Conservation (phyloP, 2,888 invertebrate species). For the Caenorhabditis sp. region DNA sequence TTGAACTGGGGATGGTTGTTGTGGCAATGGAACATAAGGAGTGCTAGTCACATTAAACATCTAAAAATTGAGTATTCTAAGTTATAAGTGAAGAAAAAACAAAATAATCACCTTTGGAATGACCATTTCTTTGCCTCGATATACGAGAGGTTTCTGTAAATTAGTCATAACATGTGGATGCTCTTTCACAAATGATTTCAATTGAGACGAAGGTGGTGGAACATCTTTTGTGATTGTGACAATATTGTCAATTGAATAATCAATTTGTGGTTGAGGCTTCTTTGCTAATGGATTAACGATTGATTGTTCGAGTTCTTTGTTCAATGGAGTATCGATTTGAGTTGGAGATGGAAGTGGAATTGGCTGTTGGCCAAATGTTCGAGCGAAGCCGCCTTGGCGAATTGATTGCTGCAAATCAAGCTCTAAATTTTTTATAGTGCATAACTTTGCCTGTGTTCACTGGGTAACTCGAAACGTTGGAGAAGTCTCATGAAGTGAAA, state of each 20-base stretch:
- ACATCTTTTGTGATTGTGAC: constrained; percentile 27
- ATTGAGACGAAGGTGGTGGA: constrained; percentile 30
- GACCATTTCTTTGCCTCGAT: constrained; percentile 38
- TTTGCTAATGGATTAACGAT: constrained; percentile 16
- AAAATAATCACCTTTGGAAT: constrained; percentile 31
- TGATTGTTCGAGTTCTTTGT: constrained; percentile 26
- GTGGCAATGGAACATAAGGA: constrained; percentile 16
- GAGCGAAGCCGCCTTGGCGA: constrained; percentile 19
- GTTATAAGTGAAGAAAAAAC: too few relatives aligned
- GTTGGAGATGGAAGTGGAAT: constrained; percentile 25
- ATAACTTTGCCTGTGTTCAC: too few relatives aligned
- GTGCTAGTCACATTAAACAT: constrained; percentile 35
- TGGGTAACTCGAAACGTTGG: too few relatives aligned
- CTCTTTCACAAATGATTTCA: constrained; percentile 36
- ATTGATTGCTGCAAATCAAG: constrained; percentile 27
- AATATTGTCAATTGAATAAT: constrained; percentile 35
- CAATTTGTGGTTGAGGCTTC: constrained; percentile 35
- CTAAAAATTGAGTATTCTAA: too few relatives aligned
- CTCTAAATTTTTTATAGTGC: too few relatives aligned
- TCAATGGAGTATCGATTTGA: constrained; percentile 28
- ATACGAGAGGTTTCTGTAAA: constrained; percentile 32
- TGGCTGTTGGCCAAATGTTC: constrained; percentile 29
- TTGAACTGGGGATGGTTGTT: not conserved
- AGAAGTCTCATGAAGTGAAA: too few relatives aligned
- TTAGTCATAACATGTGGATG: constrained; percentile 38